Evolutionary conservation across 2,888 invertebrate genomes (phyloP), one percentile per base, ranked within the genome.

Genomic region (Gastracanthus pulcherrimus): DNA sequence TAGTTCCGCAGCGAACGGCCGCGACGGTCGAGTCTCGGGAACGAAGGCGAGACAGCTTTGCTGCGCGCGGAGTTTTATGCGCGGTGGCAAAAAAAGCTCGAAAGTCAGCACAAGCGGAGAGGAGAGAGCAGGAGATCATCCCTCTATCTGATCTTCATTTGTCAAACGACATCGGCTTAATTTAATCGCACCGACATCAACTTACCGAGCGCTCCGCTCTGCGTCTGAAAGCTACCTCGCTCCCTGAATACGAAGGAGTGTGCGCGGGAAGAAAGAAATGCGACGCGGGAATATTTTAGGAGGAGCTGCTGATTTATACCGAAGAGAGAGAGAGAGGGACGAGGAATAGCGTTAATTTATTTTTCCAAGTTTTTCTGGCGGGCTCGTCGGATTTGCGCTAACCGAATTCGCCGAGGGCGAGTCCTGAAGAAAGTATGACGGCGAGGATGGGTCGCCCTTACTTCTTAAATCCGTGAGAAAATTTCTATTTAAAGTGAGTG

Each of bases 131-230:
- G 58, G 84, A 86, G 90, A 91, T 90, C 82, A 91, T 91, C 91
- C 85, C 83, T 88, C 85, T 91, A 91, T 91, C 91, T 88, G 90
- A 91, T 91, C 87, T 88, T 89, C 89, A 89, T 90, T 91, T 91
- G 88, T 91, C 90, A 90, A 86, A 83, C 84, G 85, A 86, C 87
- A 85, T 87, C 82, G 83, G 84, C 84, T 86, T 86, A 80, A 80
- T 83, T 83, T 82, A 82, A 80, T 82, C 83, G 76, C n/a, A 55
- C 29, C 72, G 66, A 26, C 70, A 76, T n/a, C n/a, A 80, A 64
- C 76, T 76, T 45, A 31, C 81, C 51, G 81, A 51, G 82, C 86
- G 74, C 82, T 45, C 19, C 60, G 1, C n/a, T n/a, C n/a, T n/a
- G n/a, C n/a, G n/a, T n/a, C n/a, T n/a, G n/a, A n/a, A n/a, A n/a